Evolutionary conservation across 2,113 vertebrate species (phyloP), one percentile per base, ranked within the genome.

Genomic region (Meles meles): DNA sequence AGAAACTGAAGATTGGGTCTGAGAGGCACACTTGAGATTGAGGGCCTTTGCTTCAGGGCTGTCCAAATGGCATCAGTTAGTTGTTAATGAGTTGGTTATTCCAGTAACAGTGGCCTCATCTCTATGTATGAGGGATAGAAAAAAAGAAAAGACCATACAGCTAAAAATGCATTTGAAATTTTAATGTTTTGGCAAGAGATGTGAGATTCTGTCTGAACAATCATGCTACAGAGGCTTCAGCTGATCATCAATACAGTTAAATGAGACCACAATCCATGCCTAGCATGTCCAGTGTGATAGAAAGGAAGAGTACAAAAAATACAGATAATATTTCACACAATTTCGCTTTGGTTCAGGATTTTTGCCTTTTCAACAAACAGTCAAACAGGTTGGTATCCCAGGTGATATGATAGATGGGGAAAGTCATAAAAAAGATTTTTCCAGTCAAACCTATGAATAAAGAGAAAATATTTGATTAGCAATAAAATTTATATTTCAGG

Each of bases 151-250:
- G 29, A 47, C 34, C 34, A 82, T 17, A 59, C 21, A 69, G 21
- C 5, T 87, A 52, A 91, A 67, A 93, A 20, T 71, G 42, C 59
- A 13, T 82, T 69, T 83, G 29, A 83, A 88, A 61, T 76, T 91
- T 97, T 97, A 83, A 88, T 91, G 29, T 88, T 90, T 67, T 31
- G 17, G 3, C 59, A 91, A 88, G 67, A 93, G 21, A 67, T 49
- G 29, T n/a, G 21, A 18, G 55, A 29, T 77, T 90, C 39, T 82
- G 67, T 77, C 63, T 86, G 42, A 77, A 49, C 87, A 69, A 44
- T 23, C 52, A 27, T 8, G 47, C 67, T 74, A 49, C 87, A 76
- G 90, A 74, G 61, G 57, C 81, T 7, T 87, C 21, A 87, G 7
- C 34, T 85, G 84, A 74, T 47, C 27, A 42, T 90, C 29, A 69